Evolutionary conservation across 2,113 vertebrate genomes (phyloP).

Genomic region (Kryptolebias marmoratus): DNA sequence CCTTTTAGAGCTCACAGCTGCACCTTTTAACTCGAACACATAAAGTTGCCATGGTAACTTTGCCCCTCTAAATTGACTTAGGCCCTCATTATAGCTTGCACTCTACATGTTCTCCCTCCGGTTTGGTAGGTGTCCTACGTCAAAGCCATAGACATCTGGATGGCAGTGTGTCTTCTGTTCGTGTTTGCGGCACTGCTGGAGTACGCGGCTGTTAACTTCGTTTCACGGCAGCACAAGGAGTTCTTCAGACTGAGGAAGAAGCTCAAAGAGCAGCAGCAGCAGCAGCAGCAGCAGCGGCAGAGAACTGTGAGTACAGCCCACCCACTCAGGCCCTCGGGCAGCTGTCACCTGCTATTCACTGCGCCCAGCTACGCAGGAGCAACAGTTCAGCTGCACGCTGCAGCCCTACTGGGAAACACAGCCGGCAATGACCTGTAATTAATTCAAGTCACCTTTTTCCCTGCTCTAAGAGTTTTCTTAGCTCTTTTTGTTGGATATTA

Average conservation of each 20-base stretch:
- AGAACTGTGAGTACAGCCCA: constrained; percentile 82
- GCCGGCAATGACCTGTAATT: constrained; percentile 66
- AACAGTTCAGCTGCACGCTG: constrained; percentile 57
- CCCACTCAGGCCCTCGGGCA: constrained; percentile 56
- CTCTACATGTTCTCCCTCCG: background rate
- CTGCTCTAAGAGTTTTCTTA: constrained; percentile 21
- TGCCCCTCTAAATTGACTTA: background rate
- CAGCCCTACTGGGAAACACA: constrained; percentile 35
- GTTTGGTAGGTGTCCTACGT: constrained; percentile 90
- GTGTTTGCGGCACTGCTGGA: constrained; percentile 93
- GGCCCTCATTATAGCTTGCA: background rate
- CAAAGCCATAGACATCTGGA: constrained; percentile 97
- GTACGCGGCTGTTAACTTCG: constrained; percentile 94
- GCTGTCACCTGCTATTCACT: constrained; percentile 72
- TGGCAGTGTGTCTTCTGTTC: constrained; percentile 94
- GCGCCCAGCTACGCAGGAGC: constrained; percentile 50
- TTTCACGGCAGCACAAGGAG: constrained; percentile 94
- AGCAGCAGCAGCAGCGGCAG: constrained; percentile 78
- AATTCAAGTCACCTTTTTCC: constrained; percentile 62
- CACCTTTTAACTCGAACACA: background rate
- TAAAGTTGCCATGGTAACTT: background rate
- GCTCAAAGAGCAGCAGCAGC: constrained; percentile 77
- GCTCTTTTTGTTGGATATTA: constrained; percentile 13
- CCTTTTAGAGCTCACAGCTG: background rate
- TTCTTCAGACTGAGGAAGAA: constrained; percentile 88